Conservation (phyloP, 2,888 invertebrate genomes). For the Adelphocoris suturalis region DNA sequence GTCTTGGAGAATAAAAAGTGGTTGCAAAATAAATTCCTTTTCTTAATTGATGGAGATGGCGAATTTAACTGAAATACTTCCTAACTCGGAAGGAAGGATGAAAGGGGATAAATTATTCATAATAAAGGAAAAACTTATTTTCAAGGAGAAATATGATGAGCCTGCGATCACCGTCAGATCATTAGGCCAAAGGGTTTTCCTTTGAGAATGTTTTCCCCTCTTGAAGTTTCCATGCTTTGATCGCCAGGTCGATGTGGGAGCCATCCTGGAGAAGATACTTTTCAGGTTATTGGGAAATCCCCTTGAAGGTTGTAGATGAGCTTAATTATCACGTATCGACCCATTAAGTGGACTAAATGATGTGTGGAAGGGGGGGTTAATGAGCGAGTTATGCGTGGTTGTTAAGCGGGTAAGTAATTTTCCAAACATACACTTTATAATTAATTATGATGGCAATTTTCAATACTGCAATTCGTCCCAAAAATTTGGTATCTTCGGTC, state of each 20-base stretch:
- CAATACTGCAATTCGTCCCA: too few relatives aligned
- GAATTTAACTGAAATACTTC: not conserved
- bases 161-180: not conserved
- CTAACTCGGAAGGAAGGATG: not conserved
- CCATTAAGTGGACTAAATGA: too few relatives aligned
- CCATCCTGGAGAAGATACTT: not conserved
- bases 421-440: too few relatives aligned
- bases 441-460: too few relatives aligned
- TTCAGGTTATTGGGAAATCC: not conserved
- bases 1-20: not conserved
- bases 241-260: not conserved
- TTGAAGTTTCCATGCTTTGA: not conserved
- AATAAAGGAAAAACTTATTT: not conserved
- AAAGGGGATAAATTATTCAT: not conserved
- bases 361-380: too few relatives aligned
- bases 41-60: not conserved
- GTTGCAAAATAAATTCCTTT: constrained; percentile 9
- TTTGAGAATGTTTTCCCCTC: not conserved
- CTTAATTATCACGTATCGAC: too few relatives aligned
- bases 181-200: not conserved
- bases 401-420: too few relatives aligned
- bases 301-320: too few relatives aligned
- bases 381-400: too few relatives aligned
- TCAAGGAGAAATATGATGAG: not conserved
- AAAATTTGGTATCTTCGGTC: too few relatives aligned